A percentile compares a stretch with the other conserved stretches of the same genome.
Conservation (phyloP, 2,797 vertebrate species). For the Tarsius wallacei region DNA sequence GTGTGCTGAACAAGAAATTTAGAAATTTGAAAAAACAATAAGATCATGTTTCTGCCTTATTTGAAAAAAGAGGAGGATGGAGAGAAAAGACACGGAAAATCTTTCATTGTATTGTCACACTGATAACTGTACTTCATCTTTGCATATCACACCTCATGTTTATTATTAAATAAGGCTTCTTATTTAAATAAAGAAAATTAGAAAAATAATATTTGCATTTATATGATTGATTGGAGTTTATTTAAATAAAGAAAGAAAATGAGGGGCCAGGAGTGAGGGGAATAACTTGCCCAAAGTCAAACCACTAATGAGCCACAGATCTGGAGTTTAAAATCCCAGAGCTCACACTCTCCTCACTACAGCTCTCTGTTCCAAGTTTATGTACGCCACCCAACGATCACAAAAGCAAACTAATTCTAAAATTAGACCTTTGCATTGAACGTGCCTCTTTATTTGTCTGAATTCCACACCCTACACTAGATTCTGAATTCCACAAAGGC, state of each 20-base stretch:
- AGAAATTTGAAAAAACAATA: not conserved
- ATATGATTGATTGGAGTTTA: no score
- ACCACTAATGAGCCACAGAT: not conserved
- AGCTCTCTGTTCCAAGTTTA: not conserved
- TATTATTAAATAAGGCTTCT: slow-evolving; percentile 22
- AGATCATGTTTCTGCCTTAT: not conserved
- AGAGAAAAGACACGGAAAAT: not conserved
- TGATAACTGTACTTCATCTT: not conserved
- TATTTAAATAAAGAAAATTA: slow-evolving; percentile 48
- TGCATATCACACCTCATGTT: not conserved
- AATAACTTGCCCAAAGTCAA: not conserved
- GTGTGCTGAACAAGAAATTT: not conserved
- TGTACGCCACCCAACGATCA: not conserved
- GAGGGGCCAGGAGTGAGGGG: not conserved
- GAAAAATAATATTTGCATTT: no score
- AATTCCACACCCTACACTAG: not conserved
- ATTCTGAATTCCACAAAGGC: slow-evolving; percentile 50
- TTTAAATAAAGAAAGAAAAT: slow-evolving; percentile 51
- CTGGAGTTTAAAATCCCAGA: not conserved
- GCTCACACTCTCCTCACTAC: not conserved
- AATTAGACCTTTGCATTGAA: slow-evolving; percentile 38
- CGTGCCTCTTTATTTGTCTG: not conserved
- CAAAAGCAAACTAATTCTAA: slow-evolving; percentile 63
- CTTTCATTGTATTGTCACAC: not conserved
- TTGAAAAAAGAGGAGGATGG: not conserved